These are phyloP conservation scores for Netelia fuscicornis DNA, from an alignment of 2,888 invertebrate species.

Conservation along the genomic window DNA sequence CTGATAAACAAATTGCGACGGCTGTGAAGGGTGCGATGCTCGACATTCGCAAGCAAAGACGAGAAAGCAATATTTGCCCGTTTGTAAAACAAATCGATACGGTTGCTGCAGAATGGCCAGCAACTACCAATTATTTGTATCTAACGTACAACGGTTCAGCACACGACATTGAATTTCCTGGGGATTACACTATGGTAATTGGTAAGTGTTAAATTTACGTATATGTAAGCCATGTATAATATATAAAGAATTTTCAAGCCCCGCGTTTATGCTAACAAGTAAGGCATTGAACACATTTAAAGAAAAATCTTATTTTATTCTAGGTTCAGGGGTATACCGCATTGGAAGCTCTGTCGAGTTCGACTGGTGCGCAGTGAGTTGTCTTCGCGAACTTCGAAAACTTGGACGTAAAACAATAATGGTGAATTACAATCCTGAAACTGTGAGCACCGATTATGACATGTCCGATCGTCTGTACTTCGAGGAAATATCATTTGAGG, in stretches of 20 bases:
- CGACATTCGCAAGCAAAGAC: slow-evolving; percentile 91
- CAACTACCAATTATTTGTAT: slow-evolving; percentile 99
- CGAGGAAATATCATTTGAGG: slow-evolving; percentile 99
- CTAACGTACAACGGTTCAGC: slow-evolving; percentile 96
- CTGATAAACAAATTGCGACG: slow-evolving; percentile 97
- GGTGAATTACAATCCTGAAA: slow-evolving; percentile 99
- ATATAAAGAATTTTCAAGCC: too few species aligned
- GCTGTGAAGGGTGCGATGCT: slow-evolving; percentile 95
- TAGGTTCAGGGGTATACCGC: slow-evolving; percentile 96
- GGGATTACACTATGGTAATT: slow-evolving; percentile 94
- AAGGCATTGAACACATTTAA: not conserved
- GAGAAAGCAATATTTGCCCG: slow-evolving; percentile 92
- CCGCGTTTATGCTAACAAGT: too few species aligned
- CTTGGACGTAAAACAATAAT: slow-evolving; percentile 97
- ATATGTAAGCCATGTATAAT: too few species aligned
- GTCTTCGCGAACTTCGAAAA: slow-evolving; percentile 95
- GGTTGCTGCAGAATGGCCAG: slow-evolving; percentile 99
- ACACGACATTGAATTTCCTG: slow-evolving; percentile 94
- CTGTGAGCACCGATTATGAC: slow-evolving; percentile 99
- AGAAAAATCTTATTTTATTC: slow-evolving; percentile 40
- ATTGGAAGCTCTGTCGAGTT: slow-evolving; percentile 99
- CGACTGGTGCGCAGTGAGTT: slow-evolving; percentile 99
- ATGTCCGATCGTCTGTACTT: slow-evolving; percentile 99
- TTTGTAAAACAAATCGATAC: slow-evolving; percentile 99
- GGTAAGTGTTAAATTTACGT: slow-evolving; percentile 85